These are phyloP conservation scores for Drosophila kokeensis DNA, from an alignment of 2,888 invertebrate species.

Conservation along the genomic window DNA sequence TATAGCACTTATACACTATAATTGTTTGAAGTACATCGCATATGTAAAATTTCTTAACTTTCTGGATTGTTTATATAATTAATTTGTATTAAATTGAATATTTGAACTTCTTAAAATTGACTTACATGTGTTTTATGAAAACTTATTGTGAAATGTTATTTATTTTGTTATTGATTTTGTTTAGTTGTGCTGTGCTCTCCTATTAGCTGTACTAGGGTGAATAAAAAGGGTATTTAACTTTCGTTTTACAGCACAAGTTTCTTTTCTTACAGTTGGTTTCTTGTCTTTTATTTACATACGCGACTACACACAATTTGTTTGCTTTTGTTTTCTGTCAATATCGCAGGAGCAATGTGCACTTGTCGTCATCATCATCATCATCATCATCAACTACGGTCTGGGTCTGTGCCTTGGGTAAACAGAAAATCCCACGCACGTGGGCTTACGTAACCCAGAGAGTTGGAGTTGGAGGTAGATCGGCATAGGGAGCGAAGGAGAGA, in stretches of 20 bases:
- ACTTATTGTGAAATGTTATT: background rate
- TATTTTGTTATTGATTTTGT: background rate
- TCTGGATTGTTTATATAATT: too few species aligned
- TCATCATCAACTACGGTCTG: constrained; percentile 40
- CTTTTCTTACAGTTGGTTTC: constrained; percentile 18
- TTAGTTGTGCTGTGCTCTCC: background rate
- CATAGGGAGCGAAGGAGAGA: background rate
- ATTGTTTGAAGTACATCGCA: background rate
- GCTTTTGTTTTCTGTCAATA: constrained; percentile 78
- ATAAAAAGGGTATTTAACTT: constrained; percentile 23
- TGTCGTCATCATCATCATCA: constrained; percentile 71
- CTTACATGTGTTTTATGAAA: background rate
- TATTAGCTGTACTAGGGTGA: background rate
- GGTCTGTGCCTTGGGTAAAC: constrained; percentile 63
- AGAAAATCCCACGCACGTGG: constrained; percentile 70
- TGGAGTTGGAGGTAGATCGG: background rate
- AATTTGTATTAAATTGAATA: background rate
- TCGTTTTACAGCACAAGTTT: background rate
- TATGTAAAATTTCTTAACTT: too few species aligned
- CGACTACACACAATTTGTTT: constrained; percentile 76
- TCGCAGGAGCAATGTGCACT: constrained; percentile 66
- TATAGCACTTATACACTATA: constrained; percentile 23
- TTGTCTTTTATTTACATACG: constrained; percentile 69
- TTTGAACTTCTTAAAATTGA: background rate
- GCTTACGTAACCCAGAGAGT: constrained; percentile 51